Evolutionary conservation across 2,113 vertebrate species (phyloP).

Genomic region (Tringa solitaria): DNA sequence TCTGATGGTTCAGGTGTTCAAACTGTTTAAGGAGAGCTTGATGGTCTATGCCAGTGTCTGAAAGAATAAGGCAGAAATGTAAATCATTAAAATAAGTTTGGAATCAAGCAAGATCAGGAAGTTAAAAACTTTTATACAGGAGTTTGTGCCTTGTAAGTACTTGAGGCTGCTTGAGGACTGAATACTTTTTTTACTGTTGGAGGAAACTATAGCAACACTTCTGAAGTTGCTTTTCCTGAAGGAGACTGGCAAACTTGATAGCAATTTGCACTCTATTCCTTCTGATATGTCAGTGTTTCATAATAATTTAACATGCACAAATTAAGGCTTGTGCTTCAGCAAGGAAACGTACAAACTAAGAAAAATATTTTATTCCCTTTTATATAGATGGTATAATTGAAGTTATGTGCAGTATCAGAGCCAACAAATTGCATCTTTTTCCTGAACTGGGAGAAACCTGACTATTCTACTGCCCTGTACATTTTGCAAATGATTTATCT

Average conservation of each 20-base stretch:
- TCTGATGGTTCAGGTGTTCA: conserved; percentile 94
- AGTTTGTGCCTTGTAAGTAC: not conserved
- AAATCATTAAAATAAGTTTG: not conserved
- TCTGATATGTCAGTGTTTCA: not conserved
- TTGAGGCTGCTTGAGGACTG: not conserved
- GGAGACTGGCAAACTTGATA: not conserved
- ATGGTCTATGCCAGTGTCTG: conserved; percentile 86
- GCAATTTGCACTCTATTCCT: not conserved
- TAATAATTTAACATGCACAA: not conserved
- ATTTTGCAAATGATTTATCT: not conserved
- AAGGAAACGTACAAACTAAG: not conserved
- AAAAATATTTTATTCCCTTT: not conserved
- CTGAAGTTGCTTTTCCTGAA: not conserved
- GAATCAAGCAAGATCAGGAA: not conserved
- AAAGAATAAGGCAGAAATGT: conserved; percentile 7
- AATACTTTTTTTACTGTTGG: not conserved
- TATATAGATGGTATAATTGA: not conserved
- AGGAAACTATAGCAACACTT: not conserved
- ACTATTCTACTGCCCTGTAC: not conserved
- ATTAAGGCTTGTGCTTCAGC: not conserved
- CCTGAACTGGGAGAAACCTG: not conserved
- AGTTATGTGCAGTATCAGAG: not conserved
- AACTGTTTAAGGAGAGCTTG: conserved; percentile 94
- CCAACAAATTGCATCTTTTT: not conserved
- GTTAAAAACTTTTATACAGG: not conserved